Percentiles rank a stretch among this genome's conserved stretches.
These are phyloP conservation scores for Cebus imitator DNA, from an alignment of 2,113 vertebrate species.

Conservation along the genomic window DNA sequence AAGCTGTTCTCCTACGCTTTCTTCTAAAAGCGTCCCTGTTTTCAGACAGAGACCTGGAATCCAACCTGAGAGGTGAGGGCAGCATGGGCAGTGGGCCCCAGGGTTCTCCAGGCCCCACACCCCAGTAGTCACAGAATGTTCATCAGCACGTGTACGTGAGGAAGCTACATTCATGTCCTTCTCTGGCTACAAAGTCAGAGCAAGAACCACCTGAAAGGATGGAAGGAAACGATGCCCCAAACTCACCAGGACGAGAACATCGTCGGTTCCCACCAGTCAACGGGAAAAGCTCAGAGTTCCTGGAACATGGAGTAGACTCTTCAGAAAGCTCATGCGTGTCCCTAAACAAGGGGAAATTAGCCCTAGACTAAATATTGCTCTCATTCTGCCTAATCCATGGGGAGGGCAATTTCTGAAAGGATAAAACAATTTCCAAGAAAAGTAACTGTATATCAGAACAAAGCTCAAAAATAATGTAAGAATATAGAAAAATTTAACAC, in stretches of 20 bases:
- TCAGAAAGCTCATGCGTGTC: accelerated
- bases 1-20: accelerated
- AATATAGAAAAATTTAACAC: not conserved
- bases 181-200: not conserved
- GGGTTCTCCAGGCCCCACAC: not conserved
- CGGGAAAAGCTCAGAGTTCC: accelerated
- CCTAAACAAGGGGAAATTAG: not conserved
- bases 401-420: not conserved
- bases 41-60: not conserved
- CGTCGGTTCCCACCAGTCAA: accelerated
- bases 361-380: not conserved
- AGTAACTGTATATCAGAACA: not conserved
- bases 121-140: no score
- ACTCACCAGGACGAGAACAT: not conserved
- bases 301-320: not conserved
- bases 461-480: not conserved
- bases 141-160: accelerated
- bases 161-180: no score
- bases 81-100: not conserved
- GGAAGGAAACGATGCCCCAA: accelerated
- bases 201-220: not conserved
- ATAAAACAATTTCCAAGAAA: not conserved
- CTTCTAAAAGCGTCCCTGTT: not conserved
- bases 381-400: not conserved
- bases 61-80: not conserved